Conservation (phyloP, 2,113 vertebrate genomes). For the Antigone vipio region DNA sequence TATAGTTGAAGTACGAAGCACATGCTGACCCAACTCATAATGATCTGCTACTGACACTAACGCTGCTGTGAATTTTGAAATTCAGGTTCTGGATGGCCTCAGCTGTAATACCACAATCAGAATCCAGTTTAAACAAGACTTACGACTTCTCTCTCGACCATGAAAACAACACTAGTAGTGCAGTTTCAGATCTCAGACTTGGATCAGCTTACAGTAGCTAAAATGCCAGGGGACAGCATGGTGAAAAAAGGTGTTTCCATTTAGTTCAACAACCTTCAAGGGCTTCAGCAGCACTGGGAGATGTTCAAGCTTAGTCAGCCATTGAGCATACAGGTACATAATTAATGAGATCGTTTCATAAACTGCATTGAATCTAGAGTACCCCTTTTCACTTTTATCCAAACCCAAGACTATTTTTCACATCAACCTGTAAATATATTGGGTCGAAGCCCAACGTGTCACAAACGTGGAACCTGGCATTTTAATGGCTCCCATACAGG, state of each 20-base stretch:
- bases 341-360: background rate
- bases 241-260: background rate
- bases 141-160: background rate
- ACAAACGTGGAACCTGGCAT: background rate
- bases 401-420: background rate
- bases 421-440: background rate
- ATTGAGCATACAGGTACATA: background rate
- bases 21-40: background rate
- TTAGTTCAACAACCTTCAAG: background rate
- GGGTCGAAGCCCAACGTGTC: background rate
- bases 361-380: background rate
- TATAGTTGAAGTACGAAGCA: background rate
- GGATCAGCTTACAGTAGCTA: background rate
- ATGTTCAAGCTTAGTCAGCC: background rate
- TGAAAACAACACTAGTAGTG: background rate
- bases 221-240: background rate
- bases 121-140: background rate
- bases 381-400: background rate
- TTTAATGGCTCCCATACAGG: background rate
- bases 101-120: accelerated
- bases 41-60: background rate
- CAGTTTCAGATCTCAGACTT: background rate
- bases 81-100: background rate
- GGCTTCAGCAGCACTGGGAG: background rate
- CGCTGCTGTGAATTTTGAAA: background rate